Base-by-base conservation (phyloP, 1,140 invertebrate species). In the Portunus trituberculatus region DNA sequence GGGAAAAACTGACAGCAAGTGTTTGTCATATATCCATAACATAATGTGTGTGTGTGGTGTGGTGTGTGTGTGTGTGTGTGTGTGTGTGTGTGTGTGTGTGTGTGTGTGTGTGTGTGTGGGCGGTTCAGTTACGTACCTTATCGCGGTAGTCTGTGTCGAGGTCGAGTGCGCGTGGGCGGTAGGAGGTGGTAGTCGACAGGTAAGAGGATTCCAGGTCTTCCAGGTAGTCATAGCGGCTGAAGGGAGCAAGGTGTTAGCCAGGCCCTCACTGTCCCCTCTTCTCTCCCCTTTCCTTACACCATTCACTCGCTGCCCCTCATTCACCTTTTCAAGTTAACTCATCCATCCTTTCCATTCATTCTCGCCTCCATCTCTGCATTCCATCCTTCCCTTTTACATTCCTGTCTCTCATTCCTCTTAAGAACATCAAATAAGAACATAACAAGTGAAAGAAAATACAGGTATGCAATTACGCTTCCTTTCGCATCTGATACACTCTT, bases 171-270 rank as follows among this genome's bases (percentile, higher is more conserved):
- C 93, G 67, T 10, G 93, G 46, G 39, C 93, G 93, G 92, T 93
- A 59, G 87, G 48, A 48, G 67, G 86, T 67, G 88, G 59, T 29
- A 39, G 87, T 67, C 10, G 88, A 29, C 59, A 86, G 28, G 88
- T 89, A 90, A 29, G 93, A 16, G 29, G 52, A 32, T 10, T 94
- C 87, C 4, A 46, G 87, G n/a, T 94, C 93, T 25, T 94, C 93
- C 93, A 94, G 67, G 93, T 94, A 94, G 67, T 94, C 93, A 67
- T 94, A 94, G 25, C 93, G 93, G 93, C 93, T 94, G 89, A 8
- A 59, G 29, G 32, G 14, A 46, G 14, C 0, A 4, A 86, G n/a
- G 52, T 6, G 86, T n/a, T 29, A 45, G 29, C 52, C 52, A 52
- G 45, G 28, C 32, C 45, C 28, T 82, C 91, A 39, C 86, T 7